Evolutionary conservation across 2,113 vertebrate species (phyloP), one percentile per base, ranked within the genome.

Genomic region (Sialia sialis): DNA sequence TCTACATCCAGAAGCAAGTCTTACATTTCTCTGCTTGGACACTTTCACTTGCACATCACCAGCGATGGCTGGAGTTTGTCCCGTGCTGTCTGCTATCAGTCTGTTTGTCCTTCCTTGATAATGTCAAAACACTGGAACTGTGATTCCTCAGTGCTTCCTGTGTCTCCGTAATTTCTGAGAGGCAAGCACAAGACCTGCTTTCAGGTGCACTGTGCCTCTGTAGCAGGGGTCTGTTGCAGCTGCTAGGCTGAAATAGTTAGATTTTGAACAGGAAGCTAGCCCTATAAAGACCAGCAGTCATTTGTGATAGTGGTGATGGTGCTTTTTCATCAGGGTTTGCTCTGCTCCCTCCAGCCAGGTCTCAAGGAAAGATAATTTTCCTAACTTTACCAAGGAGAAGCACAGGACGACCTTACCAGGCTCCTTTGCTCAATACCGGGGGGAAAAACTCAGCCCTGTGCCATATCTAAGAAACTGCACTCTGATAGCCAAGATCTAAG

Each of bases 371-470:
- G 13, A 20, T 0, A 41, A 6, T 70, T 72, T 87, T 43, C 39
- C 55, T 60, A n/a, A 25, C 1, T 0, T 8, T 55, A 9, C 13
- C 0, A 1, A 69, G 77, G n/a, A 41, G 51, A 46, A 84, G 38
- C 2, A 6, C 26, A 26, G 63, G 29, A 25, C 0, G 0, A 26
- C 7, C 19, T 63, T 36, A 23, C 43, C 11, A 8, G 41, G 38
- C 41, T 77, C 8, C 8, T 64, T 48, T 74, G 66, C 11, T 29
- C 9, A 29, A 2, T n/a, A 17, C 4, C 25, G 22, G 16, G 12
- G 27, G 36, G 3, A 22, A 44, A 16, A 67, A 9, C 16, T 22
- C 26, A 10, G 7, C 32, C 67, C 7, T 13, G 38, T 39, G 30
- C 16, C 18, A 16, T 16, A 55, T 87, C 12, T 11, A 18, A 32